Evolutionary conservation across 2,113 vertebrate genomes (phyloP), one percentile per base, ranked within the genome.

Genomic region (Chrysemys picta): DNA sequence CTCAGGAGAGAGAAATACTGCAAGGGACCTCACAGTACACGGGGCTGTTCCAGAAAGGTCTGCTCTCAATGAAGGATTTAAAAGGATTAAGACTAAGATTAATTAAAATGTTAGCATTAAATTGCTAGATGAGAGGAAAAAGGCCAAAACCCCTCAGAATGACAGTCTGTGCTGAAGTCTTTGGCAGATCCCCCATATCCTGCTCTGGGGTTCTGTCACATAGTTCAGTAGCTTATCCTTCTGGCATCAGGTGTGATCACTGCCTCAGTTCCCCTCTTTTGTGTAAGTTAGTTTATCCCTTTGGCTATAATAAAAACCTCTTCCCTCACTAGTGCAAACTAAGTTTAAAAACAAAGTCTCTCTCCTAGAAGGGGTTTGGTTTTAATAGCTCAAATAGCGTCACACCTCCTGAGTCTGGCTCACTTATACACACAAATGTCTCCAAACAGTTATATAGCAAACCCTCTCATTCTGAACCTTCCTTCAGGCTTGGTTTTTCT

Each of bases 21-120:
- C 50, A 93, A 57, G 78, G 45, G 42, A 87, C 54, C 76, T 94
- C 84, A 49, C 38, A 89, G 45, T 56, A 87, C 62, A 94, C 72
- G 82, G 89, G 69, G 76, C 84, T 86, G 1, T 93, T 90, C 84
- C 72, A 62, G 56, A 80, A 53, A 72, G 82, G 17, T 50, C 45
- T 91, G 84, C 42, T 90, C 62, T 86, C 2, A 56, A 82, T 81
- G 84, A 81, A 57, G 17, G 12, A 69, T 69, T 82, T 78, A 93
- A 86, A 93, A 96, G 54, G 90, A 85, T 80, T 59, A 35, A 80
- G 75, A 89, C 27, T 62, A 94, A 25, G 52, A 90, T 80, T 59
- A 82, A 91, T 56, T 69, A 24, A 94, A 90, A 90, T 86, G 65
- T 69, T 49, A 94, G 10, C 17, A 17, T 81, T 50, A 17, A 56